A percentile compares a stretch with the other conserved stretches of the same genome.
Conservation (phyloP, 2,888 invertebrate genomes). For the Pyrochroa serraticornis region DNA sequence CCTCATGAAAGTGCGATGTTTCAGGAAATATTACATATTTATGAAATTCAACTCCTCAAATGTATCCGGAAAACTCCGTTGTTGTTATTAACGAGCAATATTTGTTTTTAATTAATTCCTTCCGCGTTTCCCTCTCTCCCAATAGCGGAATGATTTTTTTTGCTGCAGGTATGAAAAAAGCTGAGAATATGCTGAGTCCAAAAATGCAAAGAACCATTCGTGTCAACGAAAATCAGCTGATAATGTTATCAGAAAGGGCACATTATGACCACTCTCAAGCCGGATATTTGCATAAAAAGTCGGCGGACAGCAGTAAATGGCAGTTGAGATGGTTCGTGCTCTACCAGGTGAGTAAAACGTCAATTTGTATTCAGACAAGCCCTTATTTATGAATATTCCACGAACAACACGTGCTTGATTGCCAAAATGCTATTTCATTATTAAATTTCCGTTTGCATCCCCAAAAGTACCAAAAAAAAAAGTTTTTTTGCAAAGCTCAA, state of each 20-base stretch:
- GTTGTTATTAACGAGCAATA: conserved; percentile 4
- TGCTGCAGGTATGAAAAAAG: conserved; percentile 32
- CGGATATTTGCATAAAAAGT: conserved; percentile 85
- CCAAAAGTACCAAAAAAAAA: no score
- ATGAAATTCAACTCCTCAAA: no score
- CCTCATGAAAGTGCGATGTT: no score
- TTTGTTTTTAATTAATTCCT: not conserved
- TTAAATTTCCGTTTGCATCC: no score
- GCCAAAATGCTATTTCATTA: no score
- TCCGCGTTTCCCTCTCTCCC: not conserved
- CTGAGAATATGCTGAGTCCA: conserved; percentile 71
- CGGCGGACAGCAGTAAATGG: conserved; percentile 88
- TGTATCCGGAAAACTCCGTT: no score
- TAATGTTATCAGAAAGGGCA: conserved; percentile 86
- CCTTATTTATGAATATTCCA: no score
- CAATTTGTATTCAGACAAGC: not conserved
- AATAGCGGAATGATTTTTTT: not conserved
- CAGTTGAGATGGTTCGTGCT: conserved; percentile 82
- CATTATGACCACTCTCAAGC: conserved; percentile 82
- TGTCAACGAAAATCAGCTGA: conserved; percentile 83
- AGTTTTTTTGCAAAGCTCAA: no score
- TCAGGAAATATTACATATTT: no score
- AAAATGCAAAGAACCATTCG: conserved; percentile 86
- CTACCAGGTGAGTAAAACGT: conserved; percentile 69
- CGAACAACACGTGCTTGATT: no score